Evolutionary conservation across 2,113 vertebrate genomes (phyloP), one percentile per base, ranked within the genome.

Genomic region (Pagrus major): DNA sequence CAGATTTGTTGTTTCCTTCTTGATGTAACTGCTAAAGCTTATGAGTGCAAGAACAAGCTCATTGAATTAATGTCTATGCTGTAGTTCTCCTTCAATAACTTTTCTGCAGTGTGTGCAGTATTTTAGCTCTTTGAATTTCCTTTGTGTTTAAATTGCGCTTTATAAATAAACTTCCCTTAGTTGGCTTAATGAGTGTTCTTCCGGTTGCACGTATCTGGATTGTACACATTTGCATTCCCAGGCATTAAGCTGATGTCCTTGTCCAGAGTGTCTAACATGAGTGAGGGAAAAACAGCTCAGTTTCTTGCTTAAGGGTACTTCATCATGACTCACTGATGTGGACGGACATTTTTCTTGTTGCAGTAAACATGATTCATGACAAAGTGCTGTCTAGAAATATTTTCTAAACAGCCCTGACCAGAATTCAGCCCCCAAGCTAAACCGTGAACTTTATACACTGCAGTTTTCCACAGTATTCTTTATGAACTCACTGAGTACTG

Each of bases 241-340:
- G 37, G 46, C 47, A 49, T 82, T 63, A 52, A 46, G 68, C n/a
- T 41, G 71, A 70, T 3, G 23, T 49, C 55, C 20, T 81, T 46
- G 39, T 80, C 59, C 35, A 59, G 35, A 76, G 46, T 56, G 63
- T 74, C 37, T 11, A 64, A 52, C 37, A 29, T 51, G 60, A 67
- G 29, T 75, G 72, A 73, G 64, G 37, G 37, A 52, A 64, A 52
- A 54, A 10, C 12, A 4, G n/a, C 78, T 72, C n/a, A 3, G 70
- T 72, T 64, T 21, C 51, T 56, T 49, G 33, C 41, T 61, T 31
- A 9, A 68, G 73, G 55, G 65, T 23, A 18, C 31, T 65, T 71
- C 63, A 73, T 33, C 35, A n/a, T 66, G 71, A 77, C 56, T 76
- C 61, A 41, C 20, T 68, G 55, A 64, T 64, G 41, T 3, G 15